Percentiles rank a stretch among this genome's conserved stretches.
Conservation (phyloP, 2,113 vertebrate species). For the Gobio gobio region DNA sequence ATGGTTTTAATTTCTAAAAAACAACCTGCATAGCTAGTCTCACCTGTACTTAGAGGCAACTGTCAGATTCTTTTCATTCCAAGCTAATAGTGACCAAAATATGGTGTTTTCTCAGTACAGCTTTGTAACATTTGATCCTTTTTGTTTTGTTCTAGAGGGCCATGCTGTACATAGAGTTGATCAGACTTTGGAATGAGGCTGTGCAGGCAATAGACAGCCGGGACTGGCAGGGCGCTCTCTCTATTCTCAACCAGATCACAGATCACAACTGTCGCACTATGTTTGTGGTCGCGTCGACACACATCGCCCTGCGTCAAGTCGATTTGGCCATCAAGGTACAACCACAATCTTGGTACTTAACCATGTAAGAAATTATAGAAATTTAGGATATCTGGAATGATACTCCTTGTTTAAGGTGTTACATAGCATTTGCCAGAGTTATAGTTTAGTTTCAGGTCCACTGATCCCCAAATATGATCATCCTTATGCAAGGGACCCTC, state of each 20-base stretch:
- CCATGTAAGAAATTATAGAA: not conserved
- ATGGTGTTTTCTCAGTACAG: not conserved
- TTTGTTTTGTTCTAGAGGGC: conserved; percentile 31
- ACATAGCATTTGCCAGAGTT: not conserved
- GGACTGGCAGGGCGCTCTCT: conserved; percentile 79
- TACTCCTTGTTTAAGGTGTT: not conserved
- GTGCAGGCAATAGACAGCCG: conserved; percentile 75
- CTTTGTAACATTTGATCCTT: not conserved
- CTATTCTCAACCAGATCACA: conserved; percentile 69
- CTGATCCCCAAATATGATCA: not conserved
- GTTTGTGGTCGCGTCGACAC: conserved; percentile 80
- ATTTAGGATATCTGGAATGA: not conserved
- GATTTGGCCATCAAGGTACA: conserved; percentile 76
- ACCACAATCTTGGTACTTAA: not conserved
- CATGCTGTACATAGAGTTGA: conserved; percentile 83
- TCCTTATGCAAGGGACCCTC: not conserved
- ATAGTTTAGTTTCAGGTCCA: not conserved
- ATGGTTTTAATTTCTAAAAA: not conserved
- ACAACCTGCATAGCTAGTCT: conserved; percentile 20
- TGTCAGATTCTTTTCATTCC: not conserved
- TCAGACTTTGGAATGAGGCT: conserved; percentile 81
- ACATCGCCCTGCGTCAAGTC: conserved; percentile 79
- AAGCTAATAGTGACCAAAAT: not conserved
- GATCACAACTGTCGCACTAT: conserved; percentile 80
- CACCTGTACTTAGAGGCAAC: not conserved